Percentiles rank a stretch among this genome's conserved stretches.
Evolutionary conservation across 2,113 vertebrate species (phyloP).

Genomic region (Pardalotus punctatus): DNA sequence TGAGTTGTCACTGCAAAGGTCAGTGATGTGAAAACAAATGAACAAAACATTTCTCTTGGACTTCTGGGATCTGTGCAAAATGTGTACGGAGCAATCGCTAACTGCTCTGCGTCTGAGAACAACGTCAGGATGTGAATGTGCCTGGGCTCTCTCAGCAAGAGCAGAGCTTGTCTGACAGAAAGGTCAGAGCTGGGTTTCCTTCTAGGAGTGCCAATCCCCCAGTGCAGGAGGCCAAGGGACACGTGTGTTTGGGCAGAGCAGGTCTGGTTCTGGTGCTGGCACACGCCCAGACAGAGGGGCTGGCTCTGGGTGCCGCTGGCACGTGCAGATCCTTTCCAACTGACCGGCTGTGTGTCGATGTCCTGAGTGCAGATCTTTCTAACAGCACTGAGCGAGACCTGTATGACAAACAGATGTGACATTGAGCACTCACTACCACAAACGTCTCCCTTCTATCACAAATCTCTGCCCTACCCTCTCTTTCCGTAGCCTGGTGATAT

Average conservation of each 20-base stretch:
- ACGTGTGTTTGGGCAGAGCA: neutral
- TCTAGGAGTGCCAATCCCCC: neutral
- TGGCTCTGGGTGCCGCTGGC: neutral
- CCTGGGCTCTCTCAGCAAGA: neutral
- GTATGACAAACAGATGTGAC: neutral
- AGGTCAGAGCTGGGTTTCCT: neutral
- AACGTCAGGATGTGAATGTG: neutral
- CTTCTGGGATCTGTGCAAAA: neutral
- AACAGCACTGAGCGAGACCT: fast-evolving
- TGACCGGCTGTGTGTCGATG: neutral
- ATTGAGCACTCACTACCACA: neutral
- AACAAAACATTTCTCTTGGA: neutral
- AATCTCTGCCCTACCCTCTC: neutral
- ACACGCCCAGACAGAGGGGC: fast-evolving
- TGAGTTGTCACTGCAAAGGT: neutral
- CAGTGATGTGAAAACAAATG: neutral
- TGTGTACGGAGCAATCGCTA: fast-evolving
- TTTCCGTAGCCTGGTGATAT: fast-evolving
- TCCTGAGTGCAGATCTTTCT: neutral
- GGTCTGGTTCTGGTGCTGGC: neutral
- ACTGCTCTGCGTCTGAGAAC: neutral
- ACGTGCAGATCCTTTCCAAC: fast-evolving
- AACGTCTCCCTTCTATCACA: neutral
- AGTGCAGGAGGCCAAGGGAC: neutral
- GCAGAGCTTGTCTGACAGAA: neutral